These are phyloP conservation scores for Sylvicapra grimmia DNA, from an alignment of 2,113 vertebrate species.

Conservation along the genomic window DNA sequence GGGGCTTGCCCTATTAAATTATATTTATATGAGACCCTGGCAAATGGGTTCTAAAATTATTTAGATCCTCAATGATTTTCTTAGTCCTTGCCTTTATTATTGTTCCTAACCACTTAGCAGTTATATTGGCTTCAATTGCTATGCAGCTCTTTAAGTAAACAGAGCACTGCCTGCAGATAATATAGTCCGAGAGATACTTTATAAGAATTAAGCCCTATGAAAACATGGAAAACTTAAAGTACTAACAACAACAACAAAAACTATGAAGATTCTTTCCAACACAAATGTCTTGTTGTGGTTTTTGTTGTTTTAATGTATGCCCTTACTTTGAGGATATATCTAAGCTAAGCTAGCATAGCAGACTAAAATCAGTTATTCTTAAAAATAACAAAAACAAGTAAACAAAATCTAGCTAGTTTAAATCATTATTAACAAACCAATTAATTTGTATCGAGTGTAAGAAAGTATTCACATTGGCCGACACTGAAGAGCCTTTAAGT, in stretches of 20 bases:
- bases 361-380: not conserved
- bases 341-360: not conserved
- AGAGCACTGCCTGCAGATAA: not conserved
- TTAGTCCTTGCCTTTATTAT: not conserved
- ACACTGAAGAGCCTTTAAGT: not conserved
- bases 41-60: not conserved
- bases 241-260: not conserved
- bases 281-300: not conserved
- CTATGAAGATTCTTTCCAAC: not conserved
- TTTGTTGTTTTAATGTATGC: not conserved
- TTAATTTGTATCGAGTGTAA: not conserved
- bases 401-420: constrained; percentile 7
- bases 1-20: not conserved
- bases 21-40: not conserved
- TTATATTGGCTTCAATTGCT: not conserved
- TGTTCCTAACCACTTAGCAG: not conserved
- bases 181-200: not conserved
- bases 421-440: constrained; percentile 5
- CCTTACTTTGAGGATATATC: not conserved
- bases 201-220: not conserved
- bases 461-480: not conserved
- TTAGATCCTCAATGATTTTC: not conserved
- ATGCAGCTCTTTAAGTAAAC: not conserved
- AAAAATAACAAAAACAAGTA: constrained; percentile 32
- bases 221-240: constrained; percentile 1